phyloP scores from a whole-genome alignment of 2,888 invertebrate genomes.

The Pristionchus maxplancki region DNA sequence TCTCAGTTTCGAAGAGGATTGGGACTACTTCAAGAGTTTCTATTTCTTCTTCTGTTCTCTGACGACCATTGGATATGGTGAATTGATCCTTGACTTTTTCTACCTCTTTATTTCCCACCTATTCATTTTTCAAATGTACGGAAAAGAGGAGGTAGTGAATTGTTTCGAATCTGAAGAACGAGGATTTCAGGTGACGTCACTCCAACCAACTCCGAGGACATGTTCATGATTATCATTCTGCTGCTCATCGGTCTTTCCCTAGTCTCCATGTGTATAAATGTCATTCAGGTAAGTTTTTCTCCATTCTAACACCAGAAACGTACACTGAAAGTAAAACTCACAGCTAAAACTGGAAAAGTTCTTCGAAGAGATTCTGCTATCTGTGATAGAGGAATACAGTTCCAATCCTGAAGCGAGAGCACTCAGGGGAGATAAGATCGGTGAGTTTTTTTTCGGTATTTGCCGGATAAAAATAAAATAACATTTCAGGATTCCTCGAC shows the following conservation, averaged over 20 bases:
- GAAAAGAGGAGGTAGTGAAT: too few relatives aligned
- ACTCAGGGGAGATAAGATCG: constrained; percentile 64
- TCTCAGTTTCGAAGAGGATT: constrained; percentile 73
- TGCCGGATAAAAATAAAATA: constrained; percentile 19
- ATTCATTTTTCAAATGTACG: too few relatives aligned
- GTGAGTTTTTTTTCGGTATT: constrained; percentile 50
- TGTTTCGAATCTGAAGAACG: not conserved
- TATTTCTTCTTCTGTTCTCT: constrained; percentile 77
- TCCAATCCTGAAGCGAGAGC: constrained; percentile 65
- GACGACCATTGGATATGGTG: constrained; percentile 77
- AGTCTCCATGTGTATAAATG: constrained; percentile 73
- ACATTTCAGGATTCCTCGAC: constrained; percentile 66
- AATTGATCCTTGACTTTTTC: too few relatives aligned
- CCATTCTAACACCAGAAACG: too few relatives aligned
- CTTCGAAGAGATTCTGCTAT: constrained; percentile 74
- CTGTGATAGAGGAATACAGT: constrained; percentile 75
- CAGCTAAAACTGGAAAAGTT: constrained; percentile 66
- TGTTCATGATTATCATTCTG: constrained; percentile 76
- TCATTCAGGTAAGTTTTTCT: constrained; percentile 61
- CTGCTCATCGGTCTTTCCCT: constrained; percentile 76
- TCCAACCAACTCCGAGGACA: constrained; percentile 76
- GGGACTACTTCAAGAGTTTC: constrained; percentile 78
- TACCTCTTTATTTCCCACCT: too few relatives aligned
- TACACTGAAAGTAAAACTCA: constrained; percentile 3
- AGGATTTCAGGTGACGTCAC: constrained; percentile 73